Evolutionary conservation across 2,113 vertebrate genomes (phyloP).

Genomic region (Perca fluviatilis): DNA sequence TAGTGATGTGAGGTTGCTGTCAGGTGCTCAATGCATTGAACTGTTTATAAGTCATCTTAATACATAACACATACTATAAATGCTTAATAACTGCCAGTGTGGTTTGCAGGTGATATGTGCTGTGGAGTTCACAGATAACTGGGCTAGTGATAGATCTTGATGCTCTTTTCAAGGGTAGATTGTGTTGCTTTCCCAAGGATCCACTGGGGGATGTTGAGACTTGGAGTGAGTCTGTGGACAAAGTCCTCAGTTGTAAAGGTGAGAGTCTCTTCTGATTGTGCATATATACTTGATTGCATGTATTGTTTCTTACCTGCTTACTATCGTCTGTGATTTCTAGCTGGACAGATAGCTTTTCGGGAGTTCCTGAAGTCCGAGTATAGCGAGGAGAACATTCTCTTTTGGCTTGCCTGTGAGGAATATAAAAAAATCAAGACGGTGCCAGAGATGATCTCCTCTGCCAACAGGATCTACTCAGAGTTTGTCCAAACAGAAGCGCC

Average conservation of each 20-base stretch:
- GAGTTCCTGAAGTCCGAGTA: conserved; percentile 94
- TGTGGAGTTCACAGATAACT: conserved; percentile 44
- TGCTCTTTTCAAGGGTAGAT: conserved; percentile 96
- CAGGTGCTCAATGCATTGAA: conserved; percentile 12
- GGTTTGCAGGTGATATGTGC: conserved; percentile 6
- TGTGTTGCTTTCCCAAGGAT: conserved; percentile 93
- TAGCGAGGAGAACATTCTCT: conserved; percentile 97
- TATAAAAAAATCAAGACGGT: conserved; percentile 90
- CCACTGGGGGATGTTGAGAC: conserved; percentile 82
- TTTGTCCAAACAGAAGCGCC: conserved; percentile 94
- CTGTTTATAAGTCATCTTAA: not conserved
- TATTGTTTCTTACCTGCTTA: not conserved
- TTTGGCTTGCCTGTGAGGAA: conserved; percentile 95
- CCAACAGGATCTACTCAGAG: conserved; percentile 93
- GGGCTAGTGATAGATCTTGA: conserved; percentile 85
- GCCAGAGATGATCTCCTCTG: conserved; percentile 88
- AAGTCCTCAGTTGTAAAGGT: conserved; percentile 92
- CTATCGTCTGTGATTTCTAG: conserved; percentile 75
- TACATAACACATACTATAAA: not conserved
- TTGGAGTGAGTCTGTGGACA: conserved; percentile 94
- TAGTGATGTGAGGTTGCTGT: conserved; percentile 16
- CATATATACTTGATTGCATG: not conserved
- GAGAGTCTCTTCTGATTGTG: conserved; percentile 67
- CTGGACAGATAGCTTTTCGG: conserved; percentile 91
- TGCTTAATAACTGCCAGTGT: not conserved